phyloP scores from a whole-genome alignment of 2,113 vertebrate genomes.

The Passer domesticus region DNA sequence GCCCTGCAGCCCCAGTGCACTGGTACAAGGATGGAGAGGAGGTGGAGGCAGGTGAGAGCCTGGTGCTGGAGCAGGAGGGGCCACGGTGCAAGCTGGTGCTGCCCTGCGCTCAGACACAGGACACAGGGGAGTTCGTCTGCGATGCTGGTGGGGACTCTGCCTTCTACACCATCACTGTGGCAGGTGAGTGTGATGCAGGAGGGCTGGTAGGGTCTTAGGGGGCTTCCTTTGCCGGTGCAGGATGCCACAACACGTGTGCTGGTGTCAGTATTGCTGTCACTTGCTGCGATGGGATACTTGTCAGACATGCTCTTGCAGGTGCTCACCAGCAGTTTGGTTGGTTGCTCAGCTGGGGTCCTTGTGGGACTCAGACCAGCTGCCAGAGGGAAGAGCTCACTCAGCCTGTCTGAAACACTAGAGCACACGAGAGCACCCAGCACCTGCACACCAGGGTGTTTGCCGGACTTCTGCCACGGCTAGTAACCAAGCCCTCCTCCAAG shows the following conservation, averaged over 20 bases:
- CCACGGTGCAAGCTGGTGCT: conserved; percentile 83
- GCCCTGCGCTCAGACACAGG: conserved; percentile 76
- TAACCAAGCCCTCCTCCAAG: background rate
- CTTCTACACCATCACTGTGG: conserved; percentile 88
- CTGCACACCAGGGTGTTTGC: background rate
- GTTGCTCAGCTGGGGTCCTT: background rate
- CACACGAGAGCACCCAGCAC: rapidly evolving
- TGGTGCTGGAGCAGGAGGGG: conserved; percentile 84
- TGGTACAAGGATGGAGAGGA: conserved; percentile 93
- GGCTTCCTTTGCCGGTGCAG: background rate
- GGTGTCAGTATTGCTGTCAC: background rate
- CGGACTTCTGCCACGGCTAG: background rate
- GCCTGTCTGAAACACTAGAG: background rate
- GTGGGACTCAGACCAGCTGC: background rate
- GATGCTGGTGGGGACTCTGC: conserved; percentile 85
- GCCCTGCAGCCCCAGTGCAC: conserved; percentile 68
- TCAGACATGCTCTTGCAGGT: background rate
- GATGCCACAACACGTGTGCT: rapidly evolving
- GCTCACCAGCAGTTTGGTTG: background rate
- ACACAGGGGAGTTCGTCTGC: conserved; percentile 89
- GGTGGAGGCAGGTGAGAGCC: conserved; percentile 75
- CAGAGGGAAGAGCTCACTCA: background rate
- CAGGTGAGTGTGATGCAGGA: conserved; percentile 74
- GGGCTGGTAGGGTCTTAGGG: background rate
- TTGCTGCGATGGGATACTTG: background rate